These are phyloP conservation scores for Montipora efflorescens DNA, from an alignment of 64 coral and sea anemone genomes.

Conservation along the genomic window DNA sequence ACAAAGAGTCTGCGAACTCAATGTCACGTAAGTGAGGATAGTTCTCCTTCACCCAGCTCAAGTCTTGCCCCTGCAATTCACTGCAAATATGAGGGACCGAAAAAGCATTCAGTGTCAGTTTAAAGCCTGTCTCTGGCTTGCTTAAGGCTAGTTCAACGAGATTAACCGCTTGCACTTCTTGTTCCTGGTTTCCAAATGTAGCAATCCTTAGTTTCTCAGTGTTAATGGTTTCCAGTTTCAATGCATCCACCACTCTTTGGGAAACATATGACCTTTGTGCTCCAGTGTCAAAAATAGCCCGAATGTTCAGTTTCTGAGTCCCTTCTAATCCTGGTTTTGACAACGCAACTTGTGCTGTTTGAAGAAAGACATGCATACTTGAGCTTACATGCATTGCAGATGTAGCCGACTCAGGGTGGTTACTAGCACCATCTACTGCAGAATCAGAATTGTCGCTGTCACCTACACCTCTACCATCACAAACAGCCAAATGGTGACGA, in stretches of 20 bases:
- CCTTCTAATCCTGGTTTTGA: neutral
- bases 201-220: slow-evolving; percentile 11
- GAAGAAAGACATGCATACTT: too few relatives aligned
- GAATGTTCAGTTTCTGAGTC: neutral
- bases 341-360: neutral
- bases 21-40: neutral
- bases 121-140: neutral
- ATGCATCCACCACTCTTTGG: neutral
- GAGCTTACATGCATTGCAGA: too few relatives aligned
- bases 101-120: neutral
- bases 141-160: neutral
- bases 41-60: neutral
- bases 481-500: too few relatives aligned
- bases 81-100: slow-evolving; percentile 27
- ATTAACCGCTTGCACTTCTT: neutral
- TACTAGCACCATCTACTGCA: too few relatives aligned
- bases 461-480: too few relatives aligned
- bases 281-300: slow-evolving; percentile 2
- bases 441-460: too few relatives aligned
- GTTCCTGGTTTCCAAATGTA: neutral
- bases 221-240: slow-evolving; percentile 10
- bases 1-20: neutral
- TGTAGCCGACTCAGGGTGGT: neutral
- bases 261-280: slow-evolving; percentile 1
- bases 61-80: neutral